Base-by-base conservation (phyloP, 2,797 vertebrate species). In the Neosilurus mollespiculum region DNA sequence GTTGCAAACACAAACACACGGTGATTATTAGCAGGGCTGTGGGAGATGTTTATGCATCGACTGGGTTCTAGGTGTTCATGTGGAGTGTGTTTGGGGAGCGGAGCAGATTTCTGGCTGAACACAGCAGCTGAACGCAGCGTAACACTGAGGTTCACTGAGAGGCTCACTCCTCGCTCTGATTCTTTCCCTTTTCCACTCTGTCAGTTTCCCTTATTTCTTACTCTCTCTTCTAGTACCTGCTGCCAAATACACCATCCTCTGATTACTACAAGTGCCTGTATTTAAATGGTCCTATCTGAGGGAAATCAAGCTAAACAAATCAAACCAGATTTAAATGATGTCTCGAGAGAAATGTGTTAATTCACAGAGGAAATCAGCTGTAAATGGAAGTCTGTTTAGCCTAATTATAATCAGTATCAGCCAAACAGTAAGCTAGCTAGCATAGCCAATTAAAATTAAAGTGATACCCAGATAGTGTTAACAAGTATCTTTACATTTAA, bases 61-160 rank as follows among this genome's bases (percentile, higher is more conserved):
- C 65, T 81, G 64, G 73, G 79, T 81, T 81, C 80, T 78, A 80
- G 75, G 82, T 81, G 78, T 58, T 66, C 75, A 61, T 79, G 69
- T 77, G 81, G 83, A 61, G 81, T 79, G 79, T 66, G 81, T 86
- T 88, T 71, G 82, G 71, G 26, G 43, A 79, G 81, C 7, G 64
- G 30, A 81, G 76, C 64, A 81, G 43, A 78, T 59, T 49, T 78
- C 22, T 71, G 77, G 58, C 77, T 34, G 26, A 85, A 34, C 20
- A n/a, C 20, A 56, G 72, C 78, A 82, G 69, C 75, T 80, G 66
- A 85, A 75, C 80, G 84, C 30, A 67, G 81, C 18, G 3, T 49
- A 70, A 72, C 67, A 73, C 75, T 72, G 58, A 18, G 75, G 75
- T 76, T 82, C 81, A 86, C 34, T 67, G 58, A 73, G 37, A 82